Base-by-base conservation (phyloP, 2,113 vertebrate species). In the Colistium nudipinnis region DNA sequence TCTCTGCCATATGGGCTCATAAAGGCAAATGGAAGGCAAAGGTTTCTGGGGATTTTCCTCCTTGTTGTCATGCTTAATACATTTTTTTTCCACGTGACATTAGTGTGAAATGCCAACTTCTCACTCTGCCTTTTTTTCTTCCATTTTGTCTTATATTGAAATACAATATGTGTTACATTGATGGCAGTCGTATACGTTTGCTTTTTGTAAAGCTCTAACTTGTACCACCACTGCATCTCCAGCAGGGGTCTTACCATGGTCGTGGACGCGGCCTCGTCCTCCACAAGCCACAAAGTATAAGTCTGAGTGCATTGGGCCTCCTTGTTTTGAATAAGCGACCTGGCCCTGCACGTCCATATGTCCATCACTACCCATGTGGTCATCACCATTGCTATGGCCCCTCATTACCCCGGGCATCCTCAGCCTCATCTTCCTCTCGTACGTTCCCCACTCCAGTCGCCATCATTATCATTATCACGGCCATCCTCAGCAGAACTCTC, bases 201-300 rank as follows among this genome's bases (percentile, higher is more conserved):
- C 24, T 59, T 48, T 45, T 77, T 43, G n/a, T 9, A 33, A 45
- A 48, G 16, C 62, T 12, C 31, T 44, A 28, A 28, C 44, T 70
- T 92, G 90, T 84, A 90, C 56, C 87, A 48, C 59, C 90, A 55
- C 30, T 2, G 6, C 63, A 27, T 75, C 24, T 84, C 92, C 92
- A 93, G 75, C 85, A 93, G 91, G 89, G 88, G 90, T 86, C 89
- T 90, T 88, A 79, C 87, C 84, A 84, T 87, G 78, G 80, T 91
- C 84, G 67, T 64, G 56, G 48, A 87, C 85, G 24, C 47, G 60
- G 52, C 74, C 59, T 64, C 43, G 41, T 67, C 52, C 45, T 25
- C 13, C 55, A 51, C 43, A 30, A n/a, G 31, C 61, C 78, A 47
- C 43, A 20, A 4, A 54, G 35, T 60, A 19, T 12, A 7, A 66